Base-by-base conservation (phyloP, 2,797 vertebrate genomes). In the Carcharodon carcharias region DNA sequence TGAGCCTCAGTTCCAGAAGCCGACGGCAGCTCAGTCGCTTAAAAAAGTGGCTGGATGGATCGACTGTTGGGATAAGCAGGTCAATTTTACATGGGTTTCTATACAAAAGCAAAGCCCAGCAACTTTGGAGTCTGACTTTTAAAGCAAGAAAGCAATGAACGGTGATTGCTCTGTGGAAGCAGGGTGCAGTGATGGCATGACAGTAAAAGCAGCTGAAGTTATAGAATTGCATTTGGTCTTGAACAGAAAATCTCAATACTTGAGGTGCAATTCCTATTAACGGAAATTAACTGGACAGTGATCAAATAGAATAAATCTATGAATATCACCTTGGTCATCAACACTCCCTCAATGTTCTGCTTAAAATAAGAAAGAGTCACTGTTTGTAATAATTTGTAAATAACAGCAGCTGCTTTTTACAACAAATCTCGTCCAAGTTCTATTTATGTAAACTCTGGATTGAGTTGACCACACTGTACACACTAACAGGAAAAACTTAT, bases 371-470 rank as follows among this genome's bases (percentile, higher is more conserved):
- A 31, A 58, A 89, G 58, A 61, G 82, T 63, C 56, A 92, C 63
- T 95, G 26, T 54, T 71, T 95, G 69, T 93, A 65, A 67, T 93
- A 93, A 67, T 93, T 21, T 26, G 63, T 93, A 45, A 67, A 40
- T 4, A 67, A 40, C 61, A 40, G 63, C n/a, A 45, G 63, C 40
- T 93, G 91, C 88, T 35, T 61, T 77, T 91, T 91, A 61, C 31
- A n/a, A 91, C 56, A 61, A 58, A 58, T 6, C 31, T 4, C 14
- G 0, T 91, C 58, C 31, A 58, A 93, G 50, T 6, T 65, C 16
- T 63, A 92, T 61, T 92, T 67, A 21, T 67, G n/a, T 21, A 26
- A 40, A 93, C 40, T 67, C 63, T 93, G 63, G 61, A 93, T 45
- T 23, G 16, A 4, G 18, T 31, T 67, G n/a, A 93, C 63, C 91